These are phyloP conservation scores for Pipistrellus kuhlii DNA, from an alignment of 2,797 vertebrate species.

Conservation along the genomic window DNA sequence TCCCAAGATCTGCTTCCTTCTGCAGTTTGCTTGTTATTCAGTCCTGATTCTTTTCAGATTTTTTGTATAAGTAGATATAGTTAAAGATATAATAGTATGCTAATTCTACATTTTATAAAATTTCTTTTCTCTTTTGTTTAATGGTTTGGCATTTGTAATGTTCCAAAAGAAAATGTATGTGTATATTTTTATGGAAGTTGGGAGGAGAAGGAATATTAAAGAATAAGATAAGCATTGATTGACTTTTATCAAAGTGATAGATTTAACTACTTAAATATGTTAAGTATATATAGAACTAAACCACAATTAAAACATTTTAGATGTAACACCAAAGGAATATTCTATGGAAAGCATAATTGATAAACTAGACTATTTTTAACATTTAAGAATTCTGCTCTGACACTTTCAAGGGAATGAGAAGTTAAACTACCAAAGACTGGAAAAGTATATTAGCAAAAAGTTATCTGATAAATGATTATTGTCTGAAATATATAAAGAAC, in stretches of 20 bases:
- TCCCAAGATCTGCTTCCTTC: no score
- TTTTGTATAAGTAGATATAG: not conserved
- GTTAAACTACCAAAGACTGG: not conserved
- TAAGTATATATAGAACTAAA: not conserved
- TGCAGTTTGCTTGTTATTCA: no score
- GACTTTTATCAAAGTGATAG: not conserved
- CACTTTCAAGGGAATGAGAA: not conserved
- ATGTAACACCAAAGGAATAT: not conserved
- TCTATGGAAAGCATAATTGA: not conserved
- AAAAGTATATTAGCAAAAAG: not conserved
- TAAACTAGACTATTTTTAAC: not conserved
- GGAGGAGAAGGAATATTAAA: not conserved
- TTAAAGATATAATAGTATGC: not conserved
- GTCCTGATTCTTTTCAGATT: not conserved
- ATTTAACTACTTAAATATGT: not conserved
- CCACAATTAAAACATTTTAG: not conserved
- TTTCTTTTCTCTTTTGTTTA: not conserved
- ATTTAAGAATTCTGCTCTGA: not conserved
- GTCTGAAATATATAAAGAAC: not conserved
- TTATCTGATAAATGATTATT: not conserved
- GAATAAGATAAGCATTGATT: not conserved
- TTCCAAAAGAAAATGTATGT: not conserved
- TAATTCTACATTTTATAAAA: not conserved
- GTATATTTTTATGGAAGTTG: not conserved
- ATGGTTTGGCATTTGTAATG: not conserved